A percentile compares a stretch with the other conserved stretches of the same genome.
Evolutionary conservation across 2,888 invertebrate genomes (phyloP).

Genomic region (Trissolcus japonicus): DNA sequence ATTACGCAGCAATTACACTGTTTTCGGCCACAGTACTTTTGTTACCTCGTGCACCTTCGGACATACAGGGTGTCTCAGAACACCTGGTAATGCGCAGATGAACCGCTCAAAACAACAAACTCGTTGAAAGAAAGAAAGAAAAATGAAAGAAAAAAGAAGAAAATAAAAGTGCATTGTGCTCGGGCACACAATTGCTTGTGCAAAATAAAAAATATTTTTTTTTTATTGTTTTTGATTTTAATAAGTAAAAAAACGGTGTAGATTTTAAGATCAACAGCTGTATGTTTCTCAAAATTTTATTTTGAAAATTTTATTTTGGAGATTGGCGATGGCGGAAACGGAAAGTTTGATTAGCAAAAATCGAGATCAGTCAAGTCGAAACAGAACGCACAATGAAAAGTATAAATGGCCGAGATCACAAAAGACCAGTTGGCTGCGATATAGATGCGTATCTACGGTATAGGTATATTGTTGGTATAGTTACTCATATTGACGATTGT

Average conservation of each 20-base stretch:
- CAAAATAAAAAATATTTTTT: neutral
- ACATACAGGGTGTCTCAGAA: slow-evolving; percentile 50
- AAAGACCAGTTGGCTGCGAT: slow-evolving; percentile 29
- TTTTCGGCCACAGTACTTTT: slow-evolving; percentile 48
- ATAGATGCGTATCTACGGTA: slow-evolving; percentile 23
- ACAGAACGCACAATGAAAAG: slow-evolving; percentile 1
- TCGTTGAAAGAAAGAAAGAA: slow-evolving; percentile 2
- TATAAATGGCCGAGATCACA: slow-evolving; percentile 18
- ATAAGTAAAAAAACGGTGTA: neutral
- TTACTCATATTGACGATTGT: slow-evolving; percentile 39
- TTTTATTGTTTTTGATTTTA: neutral
- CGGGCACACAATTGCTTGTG: neutral
- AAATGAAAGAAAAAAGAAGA: neutral
- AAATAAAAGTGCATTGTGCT: neutral
- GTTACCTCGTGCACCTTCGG: slow-evolving; percentile 40
- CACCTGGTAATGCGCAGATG: slow-evolving; percentile 48
- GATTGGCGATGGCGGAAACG: neutral
- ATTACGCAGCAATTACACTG: slow-evolving; percentile 51
- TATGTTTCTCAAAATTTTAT: neutral
- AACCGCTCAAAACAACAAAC: slow-evolving; percentile 39
- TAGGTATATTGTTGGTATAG: slow-evolving; percentile 22
- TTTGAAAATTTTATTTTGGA: neutral
- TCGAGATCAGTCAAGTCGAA: neutral
- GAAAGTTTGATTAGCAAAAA: too few relatives aligned
- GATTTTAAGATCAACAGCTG: neutral